Base-by-base conservation (phyloP, 2,797 vertebrate genomes). In the Pseudocheirus occidentalis region DNA sequence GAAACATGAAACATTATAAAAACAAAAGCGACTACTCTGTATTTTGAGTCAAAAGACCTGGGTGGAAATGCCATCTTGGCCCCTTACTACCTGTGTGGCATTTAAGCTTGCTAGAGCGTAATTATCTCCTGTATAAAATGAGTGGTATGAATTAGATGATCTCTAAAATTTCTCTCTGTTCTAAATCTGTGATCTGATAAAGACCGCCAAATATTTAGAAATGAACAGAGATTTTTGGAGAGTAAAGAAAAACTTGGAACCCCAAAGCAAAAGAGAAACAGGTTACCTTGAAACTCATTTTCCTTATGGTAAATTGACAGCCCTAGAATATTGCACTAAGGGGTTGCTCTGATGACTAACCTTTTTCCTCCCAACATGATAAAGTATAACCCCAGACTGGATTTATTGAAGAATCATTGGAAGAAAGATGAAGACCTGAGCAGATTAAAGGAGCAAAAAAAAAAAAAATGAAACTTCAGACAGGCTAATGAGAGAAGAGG, bases 401-500 rank as follows among this genome's bases (percentile, higher is more conserved):
- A 93, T 95, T 95, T 95, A 90, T 95, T 91, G 87, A 53, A 31
- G 18, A 29, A 95, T 66, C 28, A 12, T 55, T 90, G 54, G 81
- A 94, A 46, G 50, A 90, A 56, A 59, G 53, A 89, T 53, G 87
- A 55, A 97, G 90, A 66, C 94, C 53, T 24, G 27, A 34, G 52
- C 50, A 96, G 89, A 53, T 59, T 58, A 16, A 40, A 90, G 73
- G 57, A 90, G 5, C 55, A 94, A 55, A 50, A 55, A 55, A 50
- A 55, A 55, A 55, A 55, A 50, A 95, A 90, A 92, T 81, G 27
- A 40, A 73, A 91, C 91, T 93, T 95, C n/a, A 95, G 95, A 90
- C 27, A 93, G 57, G 31, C 55, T 96, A 97, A 97, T 91, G 55
- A 93, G 90, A 97, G 40, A 66, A 94, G 62, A 94, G 73, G 73